These are phyloP conservation scores for Ophonus ardosiacus DNA, from an alignment of 2,888 invertebrate genomes.

Conservation along the genomic window DNA sequence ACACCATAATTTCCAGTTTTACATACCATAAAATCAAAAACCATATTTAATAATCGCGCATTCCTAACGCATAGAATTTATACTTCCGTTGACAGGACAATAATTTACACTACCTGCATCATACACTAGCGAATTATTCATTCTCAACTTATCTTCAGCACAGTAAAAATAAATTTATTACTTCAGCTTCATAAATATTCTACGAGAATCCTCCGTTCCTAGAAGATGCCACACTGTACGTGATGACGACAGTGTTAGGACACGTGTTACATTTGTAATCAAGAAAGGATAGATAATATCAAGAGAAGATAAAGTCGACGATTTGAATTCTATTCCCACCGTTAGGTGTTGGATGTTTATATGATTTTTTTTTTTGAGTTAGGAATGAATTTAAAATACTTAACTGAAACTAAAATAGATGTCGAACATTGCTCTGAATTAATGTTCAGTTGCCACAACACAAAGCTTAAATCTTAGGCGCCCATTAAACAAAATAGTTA, in stretches of 20 bases:
- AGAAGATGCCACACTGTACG: constrained; percentile 24
- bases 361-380: too few relatives aligned
- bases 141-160: constrained; percentile 1
- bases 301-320: too few relatives aligned
- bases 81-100: constrained; percentile 43
- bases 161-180: constrained; percentile 49
- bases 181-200: constrained; percentile 51
- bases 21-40: constrained; percentile 36
- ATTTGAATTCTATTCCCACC: too few relatives aligned
- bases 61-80: constrained; percentile 31
- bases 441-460: too few relatives aligned
- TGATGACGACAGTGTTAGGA: constrained; percentile 22
- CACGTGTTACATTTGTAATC: constrained; percentile 56
- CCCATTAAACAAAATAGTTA: too few relatives aligned
- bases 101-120: constrained; percentile 41
- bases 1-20: constrained; percentile 20
- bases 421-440: too few relatives aligned
- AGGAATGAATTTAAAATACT: too few relatives aligned
- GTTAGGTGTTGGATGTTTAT: too few relatives aligned
- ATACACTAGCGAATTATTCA: constrained; percentile 32
- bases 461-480: too few relatives aligned
- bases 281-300: not conserved
- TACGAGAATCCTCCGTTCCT: constrained; percentile 36
- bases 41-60: constrained; percentile 43
- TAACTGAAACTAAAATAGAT: too few relatives aligned